Evolutionary conservation across 2,797 vertebrate genomes (phyloP).

Genomic region (Merluccius polli): DNA sequence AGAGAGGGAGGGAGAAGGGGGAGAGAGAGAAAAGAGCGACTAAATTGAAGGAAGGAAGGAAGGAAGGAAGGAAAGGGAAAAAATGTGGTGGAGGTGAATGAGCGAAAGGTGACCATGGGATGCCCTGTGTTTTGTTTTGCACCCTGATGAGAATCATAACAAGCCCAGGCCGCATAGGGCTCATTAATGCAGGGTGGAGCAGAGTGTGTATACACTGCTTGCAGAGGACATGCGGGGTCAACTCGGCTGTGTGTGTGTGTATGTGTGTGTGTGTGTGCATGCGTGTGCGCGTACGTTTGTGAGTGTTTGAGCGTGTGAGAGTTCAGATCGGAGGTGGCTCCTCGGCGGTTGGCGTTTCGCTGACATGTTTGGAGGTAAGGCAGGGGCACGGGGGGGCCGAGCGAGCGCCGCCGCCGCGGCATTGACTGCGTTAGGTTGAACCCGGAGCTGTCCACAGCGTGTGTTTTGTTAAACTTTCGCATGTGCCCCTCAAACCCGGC

Average conservation of each 20-base stretch:
- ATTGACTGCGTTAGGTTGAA: conserved; percentile 52
- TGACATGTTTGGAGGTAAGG: conserved; percentile 59
- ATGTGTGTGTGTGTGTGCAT: conserved; percentile 50
- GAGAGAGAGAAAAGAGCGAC: background rate
- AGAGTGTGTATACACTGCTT: conserved; percentile 30
- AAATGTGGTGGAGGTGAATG: conserved; percentile 10
- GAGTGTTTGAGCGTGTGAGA: conserved; percentile 23
- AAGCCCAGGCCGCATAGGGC: conserved; percentile 18
- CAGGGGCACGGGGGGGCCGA: conserved; percentile 43
- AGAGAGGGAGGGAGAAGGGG: background rate
- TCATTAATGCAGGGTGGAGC: conserved; percentile 40
- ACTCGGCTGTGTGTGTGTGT: conserved; percentile 24
- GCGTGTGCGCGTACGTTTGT: background rate
- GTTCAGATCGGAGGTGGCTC: conserved; percentile 53
- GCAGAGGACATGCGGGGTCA: conserved; percentile 27
- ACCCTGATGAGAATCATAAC: conserved; percentile 53
- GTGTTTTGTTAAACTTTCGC: conserved; percentile 74
- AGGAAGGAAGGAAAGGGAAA: background rate
- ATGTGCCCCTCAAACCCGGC: conserved; percentile 34
- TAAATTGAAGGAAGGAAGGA: background rate
- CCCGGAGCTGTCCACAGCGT: conserved; percentile 54
- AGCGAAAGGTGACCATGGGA: conserved; percentile 32
- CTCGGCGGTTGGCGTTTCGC: conserved; percentile 38
- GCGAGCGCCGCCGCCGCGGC: conserved; percentile 48
- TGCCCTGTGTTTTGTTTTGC: conserved; percentile 40